Conservation (phyloP, 2,113 vertebrate genomes). For the Scopus umbretta region DNA sequence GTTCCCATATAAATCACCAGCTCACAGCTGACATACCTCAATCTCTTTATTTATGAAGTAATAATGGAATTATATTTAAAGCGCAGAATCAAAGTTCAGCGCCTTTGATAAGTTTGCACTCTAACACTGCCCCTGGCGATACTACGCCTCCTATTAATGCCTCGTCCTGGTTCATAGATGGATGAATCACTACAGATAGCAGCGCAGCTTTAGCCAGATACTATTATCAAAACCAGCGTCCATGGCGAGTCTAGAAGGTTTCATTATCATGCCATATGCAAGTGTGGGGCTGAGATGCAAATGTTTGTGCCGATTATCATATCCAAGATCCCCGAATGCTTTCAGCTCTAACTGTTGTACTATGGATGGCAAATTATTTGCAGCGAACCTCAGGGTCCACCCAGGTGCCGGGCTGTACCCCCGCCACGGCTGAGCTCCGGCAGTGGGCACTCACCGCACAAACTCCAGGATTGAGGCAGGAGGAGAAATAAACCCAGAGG, state of each 20-base stretch:
- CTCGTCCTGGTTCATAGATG: slow-evolving; percentile 79
- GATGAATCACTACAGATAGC: slow-evolving; percentile 71
- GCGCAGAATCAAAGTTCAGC: slow-evolving; percentile 76
- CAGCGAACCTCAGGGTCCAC: neutral
- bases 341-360: neutral
- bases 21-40: slow-evolving; percentile 37
- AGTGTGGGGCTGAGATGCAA: neutral
- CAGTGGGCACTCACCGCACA: neutral
- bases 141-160: slow-evolving; percentile 79
- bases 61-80: slow-evolving; percentile 86
- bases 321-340: neutral
- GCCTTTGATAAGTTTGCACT: slow-evolving; percentile 75
- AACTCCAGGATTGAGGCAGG: neutral
- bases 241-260: slow-evolving; percentile 61
- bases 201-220: slow-evolving; percentile 37
- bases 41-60: slow-evolving; percentile 82
- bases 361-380: neutral
- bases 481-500: neutral
- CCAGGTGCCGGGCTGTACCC: neutral
- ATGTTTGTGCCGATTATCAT: neutral
- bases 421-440: neutral
- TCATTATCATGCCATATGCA: neutral
- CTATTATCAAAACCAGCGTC: slow-evolving; percentile 74
- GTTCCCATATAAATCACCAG: slow-evolving; percentile 42
- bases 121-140: slow-evolving; percentile 77